Base-by-base conservation (phyloP, 2,797 vertebrate species). In the Sebastolobus alascanus region DNA sequence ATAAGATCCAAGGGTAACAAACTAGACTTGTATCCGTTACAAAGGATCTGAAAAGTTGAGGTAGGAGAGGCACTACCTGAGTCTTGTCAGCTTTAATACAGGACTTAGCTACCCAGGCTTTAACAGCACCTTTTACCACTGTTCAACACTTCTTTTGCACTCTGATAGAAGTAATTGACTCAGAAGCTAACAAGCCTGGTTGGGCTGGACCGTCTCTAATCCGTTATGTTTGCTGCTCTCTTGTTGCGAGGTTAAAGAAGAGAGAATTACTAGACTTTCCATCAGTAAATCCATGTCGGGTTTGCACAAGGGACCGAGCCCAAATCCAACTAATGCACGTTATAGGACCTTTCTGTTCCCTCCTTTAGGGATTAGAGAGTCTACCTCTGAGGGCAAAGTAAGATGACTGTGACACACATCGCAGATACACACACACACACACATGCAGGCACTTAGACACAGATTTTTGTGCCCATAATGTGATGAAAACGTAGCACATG, bases 251-350 rank as follows among this genome's bases (percentile, higher is more conserved):
- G 75, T 83, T 89, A 82, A 81, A 87, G 65, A 82, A 61, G 66
- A 61, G 55, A 81, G 73, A 88, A 79, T 77, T 61, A 73, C 3
- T 33, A 69, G 66, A 77, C 69, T 84, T 79, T 69, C 73, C 75
- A 60, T 79, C 68, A 73, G 75, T 52, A 84, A 89, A 85, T 83
- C 85, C 77, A 33, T 73, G 46, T 75, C 12, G 43, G 74, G 22
- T 64, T 82, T 78, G 68, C 63, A 68, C 68, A 66, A 77, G 54
- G 16, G 10, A 68, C 70, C 38, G 10, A 87, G 76, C 25, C 66
- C 8, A 86, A 89, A 89, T 88, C 87, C 84, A 79, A 68, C 70
- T 80, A 67, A 84, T 85, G 68, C 77, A 79, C 5, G n/a, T 74
- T 77, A 27, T 13, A 58, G 69, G 65, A 80, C 66, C 66, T 80